Percentiles rank a stretch among this genome's conserved stretches.
phyloP scores from a whole-genome alignment of 2,113 vertebrate species.

The Prunella himalayana region DNA sequence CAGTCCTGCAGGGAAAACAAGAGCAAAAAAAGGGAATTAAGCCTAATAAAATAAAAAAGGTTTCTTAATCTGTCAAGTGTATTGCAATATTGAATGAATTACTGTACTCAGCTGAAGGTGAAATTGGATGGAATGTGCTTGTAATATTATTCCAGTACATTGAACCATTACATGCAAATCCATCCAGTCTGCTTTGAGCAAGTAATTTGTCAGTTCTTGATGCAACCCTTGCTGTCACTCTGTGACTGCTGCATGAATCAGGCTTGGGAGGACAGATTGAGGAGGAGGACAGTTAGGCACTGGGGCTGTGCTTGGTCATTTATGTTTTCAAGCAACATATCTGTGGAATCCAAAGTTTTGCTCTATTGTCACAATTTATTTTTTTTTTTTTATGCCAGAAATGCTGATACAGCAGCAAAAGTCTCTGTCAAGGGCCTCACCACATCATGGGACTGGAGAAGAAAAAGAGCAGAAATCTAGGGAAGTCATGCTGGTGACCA shows the following conservation, averaged over 20 bases:
- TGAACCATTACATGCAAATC: neutral
- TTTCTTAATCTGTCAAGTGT: conserved; percentile 12
- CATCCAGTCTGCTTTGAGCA: neutral
- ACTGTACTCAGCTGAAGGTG: neutral
- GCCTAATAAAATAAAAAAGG: neutral
- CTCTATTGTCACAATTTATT: neutral
- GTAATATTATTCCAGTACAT: neutral
- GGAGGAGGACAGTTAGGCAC: neutral
- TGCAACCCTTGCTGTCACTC: neutral
- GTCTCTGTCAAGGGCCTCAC: neutral
- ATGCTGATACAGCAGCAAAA: conserved; percentile 59
- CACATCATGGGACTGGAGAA: conserved; percentile 27
- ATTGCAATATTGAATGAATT: conserved; percentile 25
- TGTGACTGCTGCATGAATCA: neutral
- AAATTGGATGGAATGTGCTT: neutral
- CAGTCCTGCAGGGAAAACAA: neutral
- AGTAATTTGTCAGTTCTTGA: neutral
- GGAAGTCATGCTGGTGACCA: conserved; percentile 5
- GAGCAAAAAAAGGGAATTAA: neutral
- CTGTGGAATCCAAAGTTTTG: conserved; percentile 4
- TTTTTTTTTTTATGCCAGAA: conserved; percentile 10
- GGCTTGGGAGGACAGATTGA: neutral
- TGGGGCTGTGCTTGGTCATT: neutral
- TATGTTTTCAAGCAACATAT: neutral
- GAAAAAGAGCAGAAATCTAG: neutral